Percentiles rank a stretch among this genome's conserved stretches.
Evolutionary conservation across 1,140 invertebrate genomes (phyloP).

Genomic region (Drosophila carrolli): DNA sequence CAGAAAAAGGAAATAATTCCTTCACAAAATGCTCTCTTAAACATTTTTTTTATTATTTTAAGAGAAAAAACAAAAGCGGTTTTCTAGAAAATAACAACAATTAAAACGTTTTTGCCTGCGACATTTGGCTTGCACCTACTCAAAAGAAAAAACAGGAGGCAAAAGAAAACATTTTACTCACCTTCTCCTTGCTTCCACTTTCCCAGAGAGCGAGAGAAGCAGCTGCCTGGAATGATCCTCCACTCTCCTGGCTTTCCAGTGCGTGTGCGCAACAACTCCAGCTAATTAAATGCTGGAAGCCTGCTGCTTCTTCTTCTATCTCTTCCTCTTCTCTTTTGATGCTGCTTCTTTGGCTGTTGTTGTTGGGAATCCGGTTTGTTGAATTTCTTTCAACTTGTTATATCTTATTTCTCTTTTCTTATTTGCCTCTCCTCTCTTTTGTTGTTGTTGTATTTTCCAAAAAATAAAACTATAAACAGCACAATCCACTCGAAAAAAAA

Average conservation of each 20-base stretch:
- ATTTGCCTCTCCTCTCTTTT: constrained; percentile 11
- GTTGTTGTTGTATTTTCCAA: constrained; percentile 36
- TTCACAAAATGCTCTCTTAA: not conserved
- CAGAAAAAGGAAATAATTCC: too few species aligned
- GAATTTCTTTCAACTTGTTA: constrained; percentile 75
- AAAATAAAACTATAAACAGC: constrained; percentile 15
- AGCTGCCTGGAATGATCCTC: constrained; percentile 48
- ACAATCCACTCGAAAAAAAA: constrained; percentile 47
- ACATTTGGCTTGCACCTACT: too few species aligned
- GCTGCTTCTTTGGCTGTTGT: constrained; percentile 33
- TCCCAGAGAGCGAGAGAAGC: constrained; percentile 13
- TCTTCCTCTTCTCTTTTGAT: constrained; percentile 29
- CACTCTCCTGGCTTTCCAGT: constrained; percentile 19
- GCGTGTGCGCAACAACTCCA: constrained; percentile 40
- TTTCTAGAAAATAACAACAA: not conserved
- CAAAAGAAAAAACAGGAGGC: not conserved
- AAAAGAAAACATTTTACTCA: constrained; percentile 17
- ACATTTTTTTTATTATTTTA: not conserved
- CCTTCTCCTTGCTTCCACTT: constrained; percentile 3
- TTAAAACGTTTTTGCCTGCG: too few species aligned
- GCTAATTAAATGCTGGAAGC: constrained; percentile 22
- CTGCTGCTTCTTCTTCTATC: constrained; percentile 12
- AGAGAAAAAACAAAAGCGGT: too few species aligned
- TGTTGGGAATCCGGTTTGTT: constrained; percentile 70
- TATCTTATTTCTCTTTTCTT: constrained; percentile 56